phyloP scores from a whole-genome alignment of 2,113 vertebrate genomes.

The Bubo scandiacus region DNA sequence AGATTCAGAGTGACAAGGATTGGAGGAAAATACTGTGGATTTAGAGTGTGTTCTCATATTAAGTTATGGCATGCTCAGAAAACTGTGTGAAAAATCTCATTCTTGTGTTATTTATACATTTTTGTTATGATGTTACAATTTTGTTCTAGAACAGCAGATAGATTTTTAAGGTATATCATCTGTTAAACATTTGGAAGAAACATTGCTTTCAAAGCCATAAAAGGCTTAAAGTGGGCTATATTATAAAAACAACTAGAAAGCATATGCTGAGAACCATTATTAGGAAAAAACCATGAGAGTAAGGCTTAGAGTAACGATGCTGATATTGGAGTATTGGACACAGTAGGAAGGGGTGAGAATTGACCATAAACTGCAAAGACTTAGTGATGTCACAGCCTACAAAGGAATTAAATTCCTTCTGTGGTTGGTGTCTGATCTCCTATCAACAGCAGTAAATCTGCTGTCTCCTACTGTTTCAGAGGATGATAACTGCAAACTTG shows the following conservation, averaged over 20 bases:
- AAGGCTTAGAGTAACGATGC: slow-evolving; percentile 26
- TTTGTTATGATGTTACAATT: background rate
- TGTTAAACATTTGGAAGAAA: background rate
- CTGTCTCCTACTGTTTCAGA: slow-evolving; percentile 22
- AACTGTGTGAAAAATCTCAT: background rate
- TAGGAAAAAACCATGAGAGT: background rate
- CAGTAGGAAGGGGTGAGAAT: slow-evolving; percentile 36
- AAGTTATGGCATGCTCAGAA: background rate
- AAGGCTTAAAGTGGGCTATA: background rate
- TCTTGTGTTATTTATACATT: background rate
- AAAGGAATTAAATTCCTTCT: slow-evolving; percentile 45
- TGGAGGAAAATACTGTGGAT: background rate
- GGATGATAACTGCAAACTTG: slow-evolving; percentile 25
- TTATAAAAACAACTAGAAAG: background rate
- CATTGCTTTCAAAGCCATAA: background rate
- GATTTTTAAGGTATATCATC: background rate
- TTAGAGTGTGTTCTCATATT: background rate
- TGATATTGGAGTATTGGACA: slow-evolving; percentile 4
- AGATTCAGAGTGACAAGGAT: background rate
- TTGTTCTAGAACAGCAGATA: background rate
- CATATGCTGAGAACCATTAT: background rate
- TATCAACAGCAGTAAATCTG: slow-evolving; percentile 38
- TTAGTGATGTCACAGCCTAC: background rate
- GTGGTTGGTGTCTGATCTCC: slow-evolving; percentile 35
- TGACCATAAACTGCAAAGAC: slow-evolving; percentile 24